Base-by-base conservation (phyloP, 2,888 invertebrate genomes). In the Acanthopleura granulata region DNA sequence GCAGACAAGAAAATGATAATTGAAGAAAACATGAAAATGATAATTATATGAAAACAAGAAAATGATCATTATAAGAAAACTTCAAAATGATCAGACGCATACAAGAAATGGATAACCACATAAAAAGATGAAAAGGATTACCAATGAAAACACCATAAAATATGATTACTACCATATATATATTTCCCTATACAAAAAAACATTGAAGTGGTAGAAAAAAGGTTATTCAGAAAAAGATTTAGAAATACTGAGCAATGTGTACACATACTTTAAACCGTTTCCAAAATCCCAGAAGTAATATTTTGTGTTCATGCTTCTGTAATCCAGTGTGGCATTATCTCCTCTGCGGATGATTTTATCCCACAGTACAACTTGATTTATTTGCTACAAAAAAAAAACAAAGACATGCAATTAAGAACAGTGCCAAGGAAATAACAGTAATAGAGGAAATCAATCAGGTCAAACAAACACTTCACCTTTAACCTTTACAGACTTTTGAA, bases 271-370 rank as follows among this genome's bases (percentile, higher is more conserved):
- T 73, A 99, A 93, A 84, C 98, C 98, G 91, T 96, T 96, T 78
- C 99, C 99, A 92, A 99, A 99, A 93, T 99, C 99, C 96, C 98
- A 97, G 92, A 99, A 99, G 90, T 99, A 99, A 92, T 99, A 99
- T 89, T 99, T 99, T 0, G 97, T 96, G 91, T 98, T 96, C 93
- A 97, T 95, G 87, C 96, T 97, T 89, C 96, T 96, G 88, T 96
- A 96, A 89, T 97, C 96, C 77, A 99, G 91, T 15, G 95, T 92
- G n/a, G 98, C 94, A 92, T 97, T 96, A 90, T 99, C 97, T 74
- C 97, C 97, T 86, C 99, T 93, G 75, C 95, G 92, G 75, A 99
- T 96, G 80, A 99, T 99, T 92, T 98, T 98, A 91, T 99, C 99
- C 99, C 99, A 99, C 29, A 99, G 92, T 0, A 99, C 97, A 83